Evolutionary conservation across 64 coral and sea anemone genomes (phyloP), one percentile per base, ranked within the genome.

Genomic region (Pocillopora damicornis): DNA sequence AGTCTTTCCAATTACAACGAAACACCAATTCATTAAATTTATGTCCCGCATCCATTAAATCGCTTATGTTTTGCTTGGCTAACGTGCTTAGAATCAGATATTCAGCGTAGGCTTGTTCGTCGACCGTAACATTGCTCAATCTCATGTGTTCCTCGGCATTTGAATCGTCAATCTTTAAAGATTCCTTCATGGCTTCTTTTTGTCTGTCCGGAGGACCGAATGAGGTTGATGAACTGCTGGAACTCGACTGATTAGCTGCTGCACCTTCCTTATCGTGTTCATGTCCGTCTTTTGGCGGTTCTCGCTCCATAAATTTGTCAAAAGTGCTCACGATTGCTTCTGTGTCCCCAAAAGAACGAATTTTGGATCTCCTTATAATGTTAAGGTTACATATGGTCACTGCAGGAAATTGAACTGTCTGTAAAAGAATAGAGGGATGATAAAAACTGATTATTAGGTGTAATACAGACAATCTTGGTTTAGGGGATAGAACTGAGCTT

Each of bases 351-450:
- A 87, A 80, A 9, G 35, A 1, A 13, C 34, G n/a, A 0, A 93
- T 59, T 16, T 57, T 57, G 15, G 77, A 81, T 25, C 1, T 51
- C 38, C 63, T 88, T 17, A 93, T 69, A 15, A 71, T 86, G 91
- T 93, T 93, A 9, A 93, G 78, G 69, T 93, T 93, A 62, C 91
- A 93, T 22, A 93, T 51, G 2, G 91, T 93, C 11, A 93, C 86
- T 16, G 77, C 66, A 26, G 91, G 91, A 63, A 93, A 93, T 10
- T 13, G 71, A 37, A 86, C 60, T 12, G 59, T 76, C 91, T 93
- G 30, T 63, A 58, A 4, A 69, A 63, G 37, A 59, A 14, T 0
- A 79, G 58, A 86, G 35, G 18, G 63, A 35, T 1, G 14, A 25
- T 15, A 57, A 71, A 51, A 51, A 51, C 7, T 51, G 7, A 51